Base-by-base conservation (phyloP, 2,797 vertebrate species). In the Sparus aurata region DNA sequence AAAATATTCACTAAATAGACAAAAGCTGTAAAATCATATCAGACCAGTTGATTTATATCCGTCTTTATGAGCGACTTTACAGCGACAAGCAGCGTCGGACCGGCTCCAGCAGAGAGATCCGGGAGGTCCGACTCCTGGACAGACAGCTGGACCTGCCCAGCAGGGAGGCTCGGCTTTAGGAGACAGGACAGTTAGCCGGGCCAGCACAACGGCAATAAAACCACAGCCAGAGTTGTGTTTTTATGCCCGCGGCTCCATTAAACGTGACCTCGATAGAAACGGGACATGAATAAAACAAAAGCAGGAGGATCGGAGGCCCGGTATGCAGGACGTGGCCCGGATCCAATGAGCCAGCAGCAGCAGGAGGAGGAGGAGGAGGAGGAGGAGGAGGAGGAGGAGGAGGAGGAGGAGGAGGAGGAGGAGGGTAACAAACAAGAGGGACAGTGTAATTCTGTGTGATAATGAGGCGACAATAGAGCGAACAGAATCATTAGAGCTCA, bases 221-320 rank as follows among this genome's bases (percentile, higher is more conserved):
- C 6, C 84, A 45, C 63, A 80, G 69, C 72, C 81, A 84, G 83
- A 79, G 65, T 67, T 73, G 59, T 68, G 76, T 75, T 77, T 80
- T 81, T 27, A 66, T 77, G 81, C 65, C 76, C 72, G 18, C 65
- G 2, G 83, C 85, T 89, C 89, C 89, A 91, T 93, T 90, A 91
- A 93, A 92, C 74, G 43, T 85, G 87, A 92, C 89, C 92, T 91
- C 75, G 55, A 83, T 77, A 69, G 78, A 87, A 86, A 67, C 58
- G 18, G 80, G 70, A 83, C 84, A 90, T 87, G 80, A 91, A 88
- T 89, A 80, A 88, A 93, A 92, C 80, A 88, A 88, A 84, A 80
- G 89, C 72, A 43, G 76, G 46, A 55, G 64, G 81, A 85, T 72
- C 47, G 57, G 72, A 74, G 83, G 85, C 84, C 74, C 67, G 86